A percentile compares a stretch with the other conserved stretches of the same genome.
Conservation (phyloP, 1,140 invertebrate species). For the Argopecten irradians region DNA sequence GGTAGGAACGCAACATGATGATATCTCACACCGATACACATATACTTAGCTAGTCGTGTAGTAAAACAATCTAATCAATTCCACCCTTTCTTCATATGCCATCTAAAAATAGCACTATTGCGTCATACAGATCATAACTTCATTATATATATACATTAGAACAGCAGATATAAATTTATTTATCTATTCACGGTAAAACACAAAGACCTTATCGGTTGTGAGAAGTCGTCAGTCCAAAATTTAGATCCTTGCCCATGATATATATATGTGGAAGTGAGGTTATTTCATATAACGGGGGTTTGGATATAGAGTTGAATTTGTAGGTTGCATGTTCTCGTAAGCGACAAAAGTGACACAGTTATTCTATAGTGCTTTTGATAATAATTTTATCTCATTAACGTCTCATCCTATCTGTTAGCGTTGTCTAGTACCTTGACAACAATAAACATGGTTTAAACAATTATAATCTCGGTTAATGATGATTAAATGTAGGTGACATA, state of each 20-base stretch:
- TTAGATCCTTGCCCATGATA: neutral
- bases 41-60: neutral
- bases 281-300: neutral
- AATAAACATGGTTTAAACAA: neutral
- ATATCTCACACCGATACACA: neutral
- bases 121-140: neutral
- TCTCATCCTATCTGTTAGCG: neutral
- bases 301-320: neutral
- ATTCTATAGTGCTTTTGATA: neutral
- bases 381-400: neutral
- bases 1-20: neutral
- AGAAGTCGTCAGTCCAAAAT: neutral
- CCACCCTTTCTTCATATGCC: neutral
- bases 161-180: neutral
- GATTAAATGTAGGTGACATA: neutral
- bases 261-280: neutral
- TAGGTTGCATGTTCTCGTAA: neutral
- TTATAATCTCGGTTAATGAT: neutral
- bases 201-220: neutral
- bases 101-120: neutral
- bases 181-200: neutral
- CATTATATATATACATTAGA: neutral
- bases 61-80: neutral
- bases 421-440: neutral
- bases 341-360: slow-evolving; percentile 7